A percentile compares a stretch with the other conserved stretches of the same genome.
Conservation (phyloP, 2,888 invertebrate species). For the Apodemia duryi region DNA sequence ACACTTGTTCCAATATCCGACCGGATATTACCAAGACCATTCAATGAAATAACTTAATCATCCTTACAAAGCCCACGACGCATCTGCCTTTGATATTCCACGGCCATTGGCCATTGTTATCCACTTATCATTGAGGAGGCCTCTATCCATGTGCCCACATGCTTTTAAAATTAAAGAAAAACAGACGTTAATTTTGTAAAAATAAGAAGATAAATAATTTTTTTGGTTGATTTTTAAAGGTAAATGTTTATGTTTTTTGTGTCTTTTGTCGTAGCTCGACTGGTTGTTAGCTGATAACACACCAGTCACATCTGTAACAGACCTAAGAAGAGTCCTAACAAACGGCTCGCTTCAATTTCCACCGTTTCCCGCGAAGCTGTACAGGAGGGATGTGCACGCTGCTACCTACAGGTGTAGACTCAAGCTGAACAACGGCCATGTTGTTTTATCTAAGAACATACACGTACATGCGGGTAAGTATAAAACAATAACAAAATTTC, state of each 20-base stretch:
- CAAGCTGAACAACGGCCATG: slow-evolving; percentile 56
- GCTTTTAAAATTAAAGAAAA: no score
- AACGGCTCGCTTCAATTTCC: slow-evolving; percentile 93
- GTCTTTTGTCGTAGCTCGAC: slow-evolving; percentile 79
- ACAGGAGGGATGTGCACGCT: slow-evolving; percentile 91
- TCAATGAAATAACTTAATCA: no score
- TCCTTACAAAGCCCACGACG: no score
- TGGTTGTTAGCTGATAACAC: slow-evolving; percentile 87
- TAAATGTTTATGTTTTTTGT: not conserved
- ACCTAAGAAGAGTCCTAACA: slow-evolving; percentile 85
- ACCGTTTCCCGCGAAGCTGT: slow-evolving; percentile 89
- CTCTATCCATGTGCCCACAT: no score
- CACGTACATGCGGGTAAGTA: slow-evolving; percentile 92
- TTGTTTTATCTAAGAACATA: slow-evolving; percentile 91
- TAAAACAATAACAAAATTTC: not conserved
- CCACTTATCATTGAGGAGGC: no score
- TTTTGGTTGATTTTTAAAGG: not conserved
- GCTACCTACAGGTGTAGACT: slow-evolving; percentile 87
- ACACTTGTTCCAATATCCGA: no score
- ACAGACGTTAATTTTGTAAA: no score
- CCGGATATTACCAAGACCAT: no score
- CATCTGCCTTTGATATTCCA: no score
- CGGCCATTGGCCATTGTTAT: no score
- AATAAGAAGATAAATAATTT: not conserved
- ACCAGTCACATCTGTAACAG: slow-evolving; percentile 82